These are phyloP conservation scores for Drosophila santomea DNA, from an alignment of 1,140 invertebrate genomes.

Conservation along the genomic window DNA sequence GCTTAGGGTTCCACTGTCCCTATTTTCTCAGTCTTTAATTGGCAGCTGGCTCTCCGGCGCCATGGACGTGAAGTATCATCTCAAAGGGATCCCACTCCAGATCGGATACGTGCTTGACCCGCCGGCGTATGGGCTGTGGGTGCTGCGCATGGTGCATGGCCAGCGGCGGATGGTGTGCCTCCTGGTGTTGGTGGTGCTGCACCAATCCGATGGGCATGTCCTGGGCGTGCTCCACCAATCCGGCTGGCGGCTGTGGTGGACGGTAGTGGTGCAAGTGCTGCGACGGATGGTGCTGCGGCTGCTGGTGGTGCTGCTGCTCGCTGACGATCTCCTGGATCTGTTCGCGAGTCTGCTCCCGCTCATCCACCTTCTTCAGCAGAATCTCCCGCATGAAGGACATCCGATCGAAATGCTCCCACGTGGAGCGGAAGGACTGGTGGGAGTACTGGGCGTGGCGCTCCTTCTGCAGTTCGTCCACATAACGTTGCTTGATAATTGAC, in stretches of 20 bases:
- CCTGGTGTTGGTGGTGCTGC: slow-evolving; percentile 54
- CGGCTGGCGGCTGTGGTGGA: slow-evolving; percentile 27
- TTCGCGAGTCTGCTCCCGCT: slow-evolving; percentile 77
- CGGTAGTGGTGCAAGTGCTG: slow-evolving; percentile 58
- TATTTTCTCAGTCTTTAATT: slow-evolving; percentile 69
- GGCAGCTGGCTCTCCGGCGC: slow-evolving; percentile 69
- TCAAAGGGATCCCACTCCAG: slow-evolving; percentile 83
- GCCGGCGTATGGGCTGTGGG: slow-evolving; percentile 34
- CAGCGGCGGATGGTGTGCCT: slow-evolving; percentile 29
- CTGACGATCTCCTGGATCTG: slow-evolving; percentile 82
- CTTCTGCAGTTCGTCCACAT: slow-evolving; percentile 80
- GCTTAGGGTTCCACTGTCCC: not conserved
- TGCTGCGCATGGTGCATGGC: slow-evolving; percentile 59
- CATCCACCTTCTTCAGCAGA: slow-evolving; percentile 74
- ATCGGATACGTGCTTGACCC: slow-evolving; percentile 74
- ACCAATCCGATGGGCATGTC: slow-evolving; percentile 71
- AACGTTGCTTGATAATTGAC: slow-evolving; percentile 81
- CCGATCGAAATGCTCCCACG: slow-evolving; percentile 82
- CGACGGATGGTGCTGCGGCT: slow-evolving; percentile 50
- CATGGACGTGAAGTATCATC: slow-evolving; percentile 81
- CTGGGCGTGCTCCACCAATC: slow-evolving; percentile 68
- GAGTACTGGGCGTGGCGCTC: slow-evolving; percentile 72
- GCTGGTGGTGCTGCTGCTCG: slow-evolving; percentile 76
- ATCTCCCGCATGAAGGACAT: slow-evolving; percentile 81
- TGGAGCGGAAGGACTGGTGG: slow-evolving; percentile 73